These are phyloP conservation scores for Lycaon pictus DNA, from an alignment of 2,113 vertebrate genomes.

Conservation along the genomic window DNA sequence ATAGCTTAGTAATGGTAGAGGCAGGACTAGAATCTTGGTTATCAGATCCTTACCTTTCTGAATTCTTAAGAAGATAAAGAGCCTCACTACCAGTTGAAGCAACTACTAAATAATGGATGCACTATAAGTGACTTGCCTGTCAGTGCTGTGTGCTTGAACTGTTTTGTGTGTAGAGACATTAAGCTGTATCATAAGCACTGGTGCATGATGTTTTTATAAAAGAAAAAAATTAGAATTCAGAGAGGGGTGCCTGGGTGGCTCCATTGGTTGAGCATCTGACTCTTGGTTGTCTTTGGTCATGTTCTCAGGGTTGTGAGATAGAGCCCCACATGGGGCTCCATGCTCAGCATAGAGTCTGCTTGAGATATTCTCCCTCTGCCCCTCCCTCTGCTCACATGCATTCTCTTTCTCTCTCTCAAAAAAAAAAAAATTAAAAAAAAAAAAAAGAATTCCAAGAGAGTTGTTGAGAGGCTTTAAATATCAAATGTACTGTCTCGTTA, in stretches of 20 bases:
- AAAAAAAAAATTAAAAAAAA: background rate
- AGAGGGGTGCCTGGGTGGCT: background rate
- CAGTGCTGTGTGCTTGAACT: background rate
- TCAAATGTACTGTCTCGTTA: background rate
- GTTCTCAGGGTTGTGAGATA: background rate
- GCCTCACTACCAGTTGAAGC: background rate
- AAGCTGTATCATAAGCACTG: background rate
- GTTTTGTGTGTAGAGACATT: background rate
- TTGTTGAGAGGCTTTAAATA: background rate
- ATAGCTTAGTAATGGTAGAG: background rate
- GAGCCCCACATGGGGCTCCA: background rate
- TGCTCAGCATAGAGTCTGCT: background rate
- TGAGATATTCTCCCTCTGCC: background rate
- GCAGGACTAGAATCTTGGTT: background rate
- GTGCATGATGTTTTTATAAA: background rate
- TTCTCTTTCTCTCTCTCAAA: background rate
- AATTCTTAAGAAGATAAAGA: background rate
- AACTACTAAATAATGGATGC: slow-evolving; percentile 3
- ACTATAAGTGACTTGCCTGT: background rate
- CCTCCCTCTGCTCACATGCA: background rate
- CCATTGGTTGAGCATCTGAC: background rate
- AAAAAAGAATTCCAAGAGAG: background rate
- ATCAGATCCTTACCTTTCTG: slow-evolving; percentile 10
- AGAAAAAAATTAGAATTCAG: background rate
- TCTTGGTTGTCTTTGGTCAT: background rate